Evolutionary conservation across 2,797 vertebrate species (phyloP), one percentile per base, ranked within the genome.

Genomic region (Notamacropus eugenii): DNA sequence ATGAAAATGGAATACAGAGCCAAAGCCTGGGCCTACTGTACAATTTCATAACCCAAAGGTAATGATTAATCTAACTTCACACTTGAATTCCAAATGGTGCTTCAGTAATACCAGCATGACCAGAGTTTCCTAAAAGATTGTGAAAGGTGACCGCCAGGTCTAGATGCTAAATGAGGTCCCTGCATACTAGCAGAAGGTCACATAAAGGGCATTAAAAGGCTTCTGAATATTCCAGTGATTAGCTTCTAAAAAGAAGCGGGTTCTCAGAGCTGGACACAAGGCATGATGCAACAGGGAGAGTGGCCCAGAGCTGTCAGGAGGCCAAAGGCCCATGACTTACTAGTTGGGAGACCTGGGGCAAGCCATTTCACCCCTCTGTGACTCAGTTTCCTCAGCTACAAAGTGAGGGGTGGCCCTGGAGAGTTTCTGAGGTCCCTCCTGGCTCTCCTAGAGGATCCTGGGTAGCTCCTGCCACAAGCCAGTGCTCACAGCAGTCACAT

Each of bases 121-220:
- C 5, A 74, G 31, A 92, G 16, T 82, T 97, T 87, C 74, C 40
- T 94, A 93, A 95, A 87, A 96, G 74, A 87, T 40, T 46, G 40
- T 46, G 22, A 14, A 55, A 95, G 95, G 19, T 74, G 16, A n/a
- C 16, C 16, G 2, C 8, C 67, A 40, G 67, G 74, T 82, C 74
- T 82, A 22, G 74, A 46, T 10, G 22, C 19, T 46, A 82, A 46
- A n/a, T 19, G 95, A 24, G 34, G 34, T 90, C 22, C 55, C 28
- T 54, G 54, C 55, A 55, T 67, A 55, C 40, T 90, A 58, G 74
- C 52, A 91, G 52, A 92, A 82, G 74, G 31, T 90, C 58, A 92
- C n/a, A 14, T 87, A 93, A 93, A 90, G 94, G 57, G 24, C 91
- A 96, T 40, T 94, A 59, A 82, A 96, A 24, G 22, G 96, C 93